phyloP scores from a whole-genome alignment of 2,797 vertebrate genomes.

The Gallinago nigripennis region DNA sequence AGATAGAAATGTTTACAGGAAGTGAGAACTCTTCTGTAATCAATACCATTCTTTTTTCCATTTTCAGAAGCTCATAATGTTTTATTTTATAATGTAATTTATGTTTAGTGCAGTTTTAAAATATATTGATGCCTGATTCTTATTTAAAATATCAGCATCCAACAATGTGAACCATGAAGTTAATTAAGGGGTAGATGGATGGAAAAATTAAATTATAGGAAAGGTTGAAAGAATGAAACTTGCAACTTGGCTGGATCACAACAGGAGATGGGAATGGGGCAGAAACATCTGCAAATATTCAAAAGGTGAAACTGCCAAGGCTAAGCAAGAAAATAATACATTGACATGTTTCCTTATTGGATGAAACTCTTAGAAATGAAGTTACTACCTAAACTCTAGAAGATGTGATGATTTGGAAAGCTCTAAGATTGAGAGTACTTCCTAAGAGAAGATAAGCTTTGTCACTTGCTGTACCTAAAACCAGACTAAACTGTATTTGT shows the following conservation, averaged over 20 bases:
- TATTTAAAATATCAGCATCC: conserved; percentile 23
- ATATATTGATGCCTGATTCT: conserved; percentile 14
- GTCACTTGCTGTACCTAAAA: neutral
- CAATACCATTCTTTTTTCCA: conserved; percentile 61
- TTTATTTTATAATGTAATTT: conserved; percentile 46
- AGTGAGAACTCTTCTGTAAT: conserved; percentile 54
- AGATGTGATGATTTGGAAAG: neutral
- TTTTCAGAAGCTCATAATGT: conserved; percentile 58
- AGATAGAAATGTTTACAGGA: conserved; percentile 63
- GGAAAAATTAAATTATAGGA: conserved; percentile 10
- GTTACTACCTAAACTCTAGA: neutral
- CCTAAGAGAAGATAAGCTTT: neutral
- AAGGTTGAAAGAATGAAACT: neutral
- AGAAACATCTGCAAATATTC: conserved; percentile 1
- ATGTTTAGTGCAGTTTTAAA: conserved; percentile 18
- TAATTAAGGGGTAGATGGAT: conserved; percentile 19
- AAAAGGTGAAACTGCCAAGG: neutral
- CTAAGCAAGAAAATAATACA: neutral
- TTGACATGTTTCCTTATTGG: neutral
- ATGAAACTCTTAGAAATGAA: neutral
- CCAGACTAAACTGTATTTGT: neutral
- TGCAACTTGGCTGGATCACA: neutral
- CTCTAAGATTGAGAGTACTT: neutral
- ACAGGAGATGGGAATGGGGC: neutral
- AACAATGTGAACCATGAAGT: neutral